A percentile compares a stretch with the other conserved stretches of the same genome.
These are phyloP conservation scores for Drosophila maculinotata DNA, from an alignment of 2,888 invertebrate genomes.

Conservation along the genomic window DNA sequence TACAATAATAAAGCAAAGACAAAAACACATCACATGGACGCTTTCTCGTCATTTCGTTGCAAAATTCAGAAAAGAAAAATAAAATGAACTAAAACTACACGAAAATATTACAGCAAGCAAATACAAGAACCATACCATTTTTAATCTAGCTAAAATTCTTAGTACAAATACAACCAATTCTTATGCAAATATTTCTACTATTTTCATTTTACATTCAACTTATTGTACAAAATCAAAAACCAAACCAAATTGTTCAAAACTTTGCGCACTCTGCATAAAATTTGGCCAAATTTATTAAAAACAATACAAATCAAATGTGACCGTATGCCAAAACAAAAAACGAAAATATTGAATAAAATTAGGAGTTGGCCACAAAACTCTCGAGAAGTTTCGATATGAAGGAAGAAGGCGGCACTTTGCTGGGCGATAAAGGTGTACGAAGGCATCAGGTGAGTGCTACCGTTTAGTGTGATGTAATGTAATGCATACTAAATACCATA, in stretches of 20 bases:
- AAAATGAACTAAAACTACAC: constrained; percentile 31
- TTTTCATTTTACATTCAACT: constrained; percentile 74
- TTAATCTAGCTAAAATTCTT: constrained; percentile 47
- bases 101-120: constrained; percentile 35
- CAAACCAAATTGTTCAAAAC: constrained; percentile 53
- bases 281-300: constrained; percentile 52
- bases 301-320: constrained; percentile 48
- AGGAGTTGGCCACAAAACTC: constrained; percentile 95
- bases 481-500: constrained; percentile 38
- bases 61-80: constrained; percentile 16
- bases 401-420: constrained; percentile 91
- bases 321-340: constrained; percentile 41
- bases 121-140: constrained; percentile 34
- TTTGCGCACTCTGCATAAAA: constrained; percentile 66
- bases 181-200: constrained; percentile 80
- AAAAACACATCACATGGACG: constrained; percentile 20
- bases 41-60: constrained; percentile 23
- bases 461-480: constrained; percentile 54
- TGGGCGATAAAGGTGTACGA: constrained; percentile 89
- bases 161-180: constrained; percentile 64
- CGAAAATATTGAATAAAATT: constrained; percentile 76
- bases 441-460: constrained; percentile 87
- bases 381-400: constrained; percentile 96
- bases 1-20: constrained; percentile 13
- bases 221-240: constrained; percentile 53